A percentile compares a stretch with the other conserved stretches of the same genome.
Evolutionary conservation across 2,888 invertebrate genomes (phyloP).

Genomic region (Xestia sexstrigata): DNA sequence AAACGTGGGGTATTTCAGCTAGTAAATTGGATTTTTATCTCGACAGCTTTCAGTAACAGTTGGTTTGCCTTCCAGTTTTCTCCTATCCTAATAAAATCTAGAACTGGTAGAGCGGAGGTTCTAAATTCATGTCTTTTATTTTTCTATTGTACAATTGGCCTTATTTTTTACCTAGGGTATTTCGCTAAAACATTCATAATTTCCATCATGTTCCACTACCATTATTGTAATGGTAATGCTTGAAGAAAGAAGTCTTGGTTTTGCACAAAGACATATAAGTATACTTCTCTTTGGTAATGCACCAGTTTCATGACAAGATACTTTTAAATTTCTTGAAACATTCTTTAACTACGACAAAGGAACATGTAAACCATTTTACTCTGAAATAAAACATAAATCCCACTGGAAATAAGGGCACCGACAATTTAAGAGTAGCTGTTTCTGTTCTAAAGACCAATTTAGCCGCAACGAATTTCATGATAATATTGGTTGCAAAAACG

Average conservation of each 20-base stretch:
- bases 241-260: background rate
- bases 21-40: slow-evolving; percentile 43
- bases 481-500: slow-evolving; percentile 11
- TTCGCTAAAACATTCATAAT: background rate
- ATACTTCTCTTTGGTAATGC: background rate
- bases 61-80: slow-evolving; percentile 10
- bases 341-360: background rate
- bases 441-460: slow-evolving; percentile 7
- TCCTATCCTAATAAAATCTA: slow-evolving; percentile 34
- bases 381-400: slow-evolving; percentile 22
- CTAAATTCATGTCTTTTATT: background rate
- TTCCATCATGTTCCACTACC: background rate
- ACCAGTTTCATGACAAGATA: slow-evolving; percentile 1
- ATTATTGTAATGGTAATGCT: background rate
- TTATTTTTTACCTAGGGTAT: background rate
- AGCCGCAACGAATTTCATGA: background rate
- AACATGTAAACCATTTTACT: slow-evolving; percentile 24
- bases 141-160: background rate
- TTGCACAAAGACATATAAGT: background rate
- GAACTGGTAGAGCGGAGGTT: background rate
- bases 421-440: background rate
- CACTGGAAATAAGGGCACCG: background rate
- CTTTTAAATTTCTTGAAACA: background rate
- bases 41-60: slow-evolving; percentile 11
- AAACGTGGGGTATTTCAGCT: slow-evolving; percentile 1